Evolutionary conservation across 2,888 invertebrate genomes (phyloP).

Genomic region (Mystacides longicornis): DNA sequence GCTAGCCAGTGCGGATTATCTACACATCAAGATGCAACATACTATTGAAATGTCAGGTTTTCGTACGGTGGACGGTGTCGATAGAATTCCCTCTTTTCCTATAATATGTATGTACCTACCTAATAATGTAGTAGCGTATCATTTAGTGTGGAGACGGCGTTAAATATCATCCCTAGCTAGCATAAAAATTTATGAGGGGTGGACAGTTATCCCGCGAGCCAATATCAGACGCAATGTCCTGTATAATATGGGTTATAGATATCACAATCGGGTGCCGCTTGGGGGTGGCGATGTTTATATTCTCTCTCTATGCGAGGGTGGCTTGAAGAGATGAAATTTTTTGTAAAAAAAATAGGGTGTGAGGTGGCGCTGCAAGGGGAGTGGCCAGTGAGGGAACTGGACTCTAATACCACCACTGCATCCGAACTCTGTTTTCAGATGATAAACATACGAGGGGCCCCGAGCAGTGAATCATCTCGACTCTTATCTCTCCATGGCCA

Average conservation of each 20-base stretch:
- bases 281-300: slow-evolving; percentile 12
- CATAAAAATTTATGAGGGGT: slow-evolving; percentile 27
- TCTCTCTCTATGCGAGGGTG: slow-evolving; percentile 3
- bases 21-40: too few relatives aligned
- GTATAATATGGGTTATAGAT: slow-evolving; percentile 26
- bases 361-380: slow-evolving; percentile 9
- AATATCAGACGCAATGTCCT: slow-evolving; percentile 26
- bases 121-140: slow-evolving; percentile 14
- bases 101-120: background rate
- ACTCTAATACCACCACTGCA: too few relatives aligned
- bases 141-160: slow-evolving; percentile 23
- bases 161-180: slow-evolving; percentile 23
- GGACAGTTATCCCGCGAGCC: slow-evolving; percentile 25
- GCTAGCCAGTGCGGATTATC: too few relatives aligned
- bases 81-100: too few relatives aligned
- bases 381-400: slow-evolving; percentile 13
- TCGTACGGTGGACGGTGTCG: too few relatives aligned
- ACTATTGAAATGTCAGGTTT: too few relatives aligned
- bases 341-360: slow-evolving; percentile 6
- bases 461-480: background rate
- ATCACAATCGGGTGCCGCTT: slow-evolving; percentile 20
- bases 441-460: slow-evolving; percentile 1
- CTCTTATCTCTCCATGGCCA: background rate
- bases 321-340: slow-evolving; percentile 7
- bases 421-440: too few relatives aligned